Evolutionary conservation across 2,888 invertebrate genomes (phyloP).

Genomic region (Tenthredo distinguenda): DNA sequence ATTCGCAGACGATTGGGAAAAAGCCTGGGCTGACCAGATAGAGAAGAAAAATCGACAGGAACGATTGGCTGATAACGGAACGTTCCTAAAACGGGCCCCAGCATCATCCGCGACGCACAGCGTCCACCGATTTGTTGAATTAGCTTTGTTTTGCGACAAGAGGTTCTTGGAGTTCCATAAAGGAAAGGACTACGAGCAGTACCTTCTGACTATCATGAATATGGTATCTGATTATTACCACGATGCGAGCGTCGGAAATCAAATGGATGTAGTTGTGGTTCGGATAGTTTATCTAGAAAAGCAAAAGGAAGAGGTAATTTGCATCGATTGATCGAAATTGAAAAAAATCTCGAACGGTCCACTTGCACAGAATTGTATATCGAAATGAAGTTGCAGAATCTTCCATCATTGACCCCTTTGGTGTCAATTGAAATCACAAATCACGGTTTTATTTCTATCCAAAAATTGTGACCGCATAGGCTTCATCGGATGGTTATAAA

Average conservation of each 20-base stretch:
- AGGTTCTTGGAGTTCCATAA: conserved; percentile 92
- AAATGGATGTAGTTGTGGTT: conserved; percentile 92
- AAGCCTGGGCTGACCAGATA: conserved; percentile 76
- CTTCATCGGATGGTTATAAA: too few relatives aligned
- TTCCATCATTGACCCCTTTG: too few relatives aligned
- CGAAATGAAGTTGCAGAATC: background rate
- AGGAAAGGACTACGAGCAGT: conserved; percentile 88
- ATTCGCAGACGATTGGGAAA: conserved; percentile 69
- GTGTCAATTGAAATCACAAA: too few relatives aligned
- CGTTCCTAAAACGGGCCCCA: conserved; percentile 67
- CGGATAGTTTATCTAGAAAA: conserved; percentile 89
- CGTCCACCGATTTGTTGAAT: conserved; percentile 89
- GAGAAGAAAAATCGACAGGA: conserved; percentile 76
- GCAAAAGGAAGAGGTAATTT: conserved; percentile 78
- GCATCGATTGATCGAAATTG: background rate
- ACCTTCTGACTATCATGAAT: conserved; percentile 94
- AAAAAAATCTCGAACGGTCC: background rate
- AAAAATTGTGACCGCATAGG: too few relatives aligned
- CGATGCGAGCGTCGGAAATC: conserved; percentile 92
- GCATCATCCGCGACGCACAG: conserved; percentile 84
- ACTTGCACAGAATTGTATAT: too few relatives aligned
- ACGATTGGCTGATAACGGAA: conserved; percentile 63
- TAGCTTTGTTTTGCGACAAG: conserved; percentile 91
- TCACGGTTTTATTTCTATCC: too few relatives aligned
- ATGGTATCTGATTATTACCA: conserved; percentile 91